Evolutionary conservation across 2,888 invertebrate species (phyloP), one percentile per base, ranked within the genome.

Genomic region (Spicauda simplicius): DNA sequence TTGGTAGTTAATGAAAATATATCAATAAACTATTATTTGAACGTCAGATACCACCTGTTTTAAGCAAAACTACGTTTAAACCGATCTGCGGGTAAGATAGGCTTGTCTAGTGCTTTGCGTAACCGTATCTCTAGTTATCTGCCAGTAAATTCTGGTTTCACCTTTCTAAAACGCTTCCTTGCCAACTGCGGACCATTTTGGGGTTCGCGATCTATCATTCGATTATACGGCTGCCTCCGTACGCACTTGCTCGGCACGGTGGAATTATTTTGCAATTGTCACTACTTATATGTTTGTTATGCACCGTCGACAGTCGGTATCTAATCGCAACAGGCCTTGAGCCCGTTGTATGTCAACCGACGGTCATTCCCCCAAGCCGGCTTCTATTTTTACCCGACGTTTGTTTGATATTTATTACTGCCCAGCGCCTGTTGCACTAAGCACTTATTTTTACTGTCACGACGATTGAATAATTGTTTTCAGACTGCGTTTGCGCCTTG

Each of bases 261-360:
- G 72, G 80, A 76, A 79, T 84, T 82, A 83, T 87, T 88, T 84
- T 84, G 85, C 85, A 87, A 88, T 85, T 80, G 82, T 80, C 80
- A 77, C 78, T 81, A 77, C 81, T 81, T 83, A 80, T 76, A 73
- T 78, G 73, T 79, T 89, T 87, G 88, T 87, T 86, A 88, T 87
- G 86, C 86, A 80, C 71, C 77, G 79, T 77, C 81, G 83, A 86
- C 73, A 78, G 80, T 77, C 80, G 83, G 88, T 91, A 92, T 92
- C 91, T 91, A 91, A 92, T 92, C 92, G 88, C 80, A 77, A 72
- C 83, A 81, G 90, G 85, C 93, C 93, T 92, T 93, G 93, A 87
- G 91, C 91, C 82, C 84, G 85, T 90, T 90, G 86, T 90, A 85
- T 92, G 92, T 91, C 92, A 91, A 87, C 82, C 83, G 81, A 77